Conservation (phyloP, 2,113 vertebrate genomes). For the Corythornis madagascariensis region DNA sequence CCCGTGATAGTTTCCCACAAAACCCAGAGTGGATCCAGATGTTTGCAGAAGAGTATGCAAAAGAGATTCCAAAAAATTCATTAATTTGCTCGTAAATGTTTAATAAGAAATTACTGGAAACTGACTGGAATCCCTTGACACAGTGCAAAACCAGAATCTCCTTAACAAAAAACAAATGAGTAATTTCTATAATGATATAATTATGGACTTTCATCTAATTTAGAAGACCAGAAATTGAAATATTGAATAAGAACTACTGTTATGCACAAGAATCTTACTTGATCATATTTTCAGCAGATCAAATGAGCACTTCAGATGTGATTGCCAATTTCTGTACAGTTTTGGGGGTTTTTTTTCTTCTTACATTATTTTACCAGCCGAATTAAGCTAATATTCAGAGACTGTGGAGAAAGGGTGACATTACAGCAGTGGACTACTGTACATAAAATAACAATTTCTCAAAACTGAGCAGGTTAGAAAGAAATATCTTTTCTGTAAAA, state of each 20-base stretch:
- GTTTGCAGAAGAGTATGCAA: background rate
- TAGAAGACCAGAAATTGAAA: background rate
- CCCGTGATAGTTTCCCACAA: background rate
- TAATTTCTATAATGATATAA: background rate
- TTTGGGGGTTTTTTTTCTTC: background rate
- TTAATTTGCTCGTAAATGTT: background rate
- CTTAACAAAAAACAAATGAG: background rate
- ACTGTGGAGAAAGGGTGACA: background rate
- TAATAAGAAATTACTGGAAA: background rate
- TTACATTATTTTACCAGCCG: background rate
- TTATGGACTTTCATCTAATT: background rate
- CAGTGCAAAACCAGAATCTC: conserved; percentile 7
- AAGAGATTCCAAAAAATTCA: background rate
- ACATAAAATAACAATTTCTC: background rate
- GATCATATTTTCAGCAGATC: background rate
- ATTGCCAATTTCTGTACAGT: background rate
- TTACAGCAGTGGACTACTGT: background rate
- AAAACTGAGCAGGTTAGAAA: background rate
- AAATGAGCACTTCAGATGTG: background rate
- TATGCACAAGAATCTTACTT: background rate
- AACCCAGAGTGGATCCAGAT: conserved; percentile 20
- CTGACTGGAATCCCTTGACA: background rate
- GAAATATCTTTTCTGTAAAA: background rate
- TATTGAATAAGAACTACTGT: background rate
- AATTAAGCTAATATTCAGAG: background rate